These are phyloP conservation scores for Sus scrofa DNA, from an alignment of 2,113 vertebrate species.

Conservation along the genomic window T2T-Sscrofa CM000814.6:124166001-124166500, in stretches of 20 bases:
- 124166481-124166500: background rate
- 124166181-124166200: background rate
- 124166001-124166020: background rate
- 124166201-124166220: background rate
- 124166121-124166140: background rate
- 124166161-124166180: background rate
- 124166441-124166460: background rate
- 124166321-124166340: background rate
- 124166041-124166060: background rate
- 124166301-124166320: background rate
- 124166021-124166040: background rate
- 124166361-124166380: background rate
- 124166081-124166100: background rate
- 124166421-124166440: background rate
- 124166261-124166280: background rate
- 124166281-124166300: background rate
- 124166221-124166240: background rate
- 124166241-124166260: background rate
- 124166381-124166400: background rate
- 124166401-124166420: slow-evolving; percentile 5
- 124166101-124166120: background rate
- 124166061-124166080: background rate
- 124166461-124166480: background rate
- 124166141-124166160: background rate
- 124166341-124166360: slow-evolving; percentile 33